Base-by-base conservation (phyloP, 2,888 invertebrate species). In the Tinea semifulvella region DNA sequence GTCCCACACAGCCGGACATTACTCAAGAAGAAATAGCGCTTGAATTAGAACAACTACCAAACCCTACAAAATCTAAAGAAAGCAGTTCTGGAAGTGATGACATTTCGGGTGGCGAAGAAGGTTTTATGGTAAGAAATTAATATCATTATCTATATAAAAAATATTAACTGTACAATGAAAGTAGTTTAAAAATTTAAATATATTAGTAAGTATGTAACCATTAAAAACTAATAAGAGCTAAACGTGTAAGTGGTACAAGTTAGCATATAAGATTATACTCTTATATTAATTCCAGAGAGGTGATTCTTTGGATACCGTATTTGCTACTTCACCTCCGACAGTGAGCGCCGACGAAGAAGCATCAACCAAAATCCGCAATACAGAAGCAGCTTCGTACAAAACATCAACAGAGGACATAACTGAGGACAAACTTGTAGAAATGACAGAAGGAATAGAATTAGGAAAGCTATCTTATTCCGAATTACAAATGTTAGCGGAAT, bases 251-350 rank as follows among this genome's bases (percentile, higher is more conserved):
- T n/a, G n/a, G n/a, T n/a, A n/a, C n/a, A n/a, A n/a, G n/a, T n/a
- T n/a, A n/a, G n/a, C n/a, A n/a, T n/a, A n/a, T n/a, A n/a, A n/a
- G n/a, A n/a, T n/a, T n/a, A n/a, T n/a, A n/a, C 8, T 22, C 6
- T 22, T 8, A 22, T 22, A 8, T 22, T 8, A 7, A 10, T 70
- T 68, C n/a, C 63, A 88, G 87, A 79, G 88, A 54, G 88, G 87
- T 20, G 88, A 88, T 60, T 88, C 88, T 1, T 62, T 87, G 49
- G 88, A 88, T 48, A 88, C 88, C 2, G 85, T 88, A 19, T 86
- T 87, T 50, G 84, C 85, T 38, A 83, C 85, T 43, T 86, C 87
- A 10, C 87, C 87, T n/a, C 79, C 77, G 25, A 31, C 69, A 42
- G 60, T 59, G 35, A 72, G 70, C 39, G 62, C 56, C 35, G 74